Evolutionary conservation across 1,140 invertebrate species (phyloP), one percentile per base, ranked within the genome.

Genomic region (Trichonephila clavata): DNA sequence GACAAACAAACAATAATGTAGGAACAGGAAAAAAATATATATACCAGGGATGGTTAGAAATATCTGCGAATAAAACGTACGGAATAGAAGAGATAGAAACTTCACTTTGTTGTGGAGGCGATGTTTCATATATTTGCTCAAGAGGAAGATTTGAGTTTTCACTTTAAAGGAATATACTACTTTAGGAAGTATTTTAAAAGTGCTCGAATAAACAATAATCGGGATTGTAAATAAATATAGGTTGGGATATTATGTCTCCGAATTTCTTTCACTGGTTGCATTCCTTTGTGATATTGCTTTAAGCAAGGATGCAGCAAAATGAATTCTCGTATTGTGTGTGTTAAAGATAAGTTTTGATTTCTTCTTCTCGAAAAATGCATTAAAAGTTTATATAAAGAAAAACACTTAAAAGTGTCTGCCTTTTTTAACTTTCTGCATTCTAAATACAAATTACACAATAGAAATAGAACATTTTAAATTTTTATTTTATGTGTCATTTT

Each of bases 61-160:
- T 77, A 77, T 18, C 71, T 77, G 27, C 71, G 14, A 39, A 77
- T 77, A 39, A 77, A 77, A 39, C 32, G 27, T 77, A 77, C 32
- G 71, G 27, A 39, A 32, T 32, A 27, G 18, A 5, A 39, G 50
- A 50, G 50, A 50, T 50, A 50, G 32, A 77, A 77, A 32, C 71
- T 77, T 39, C 71, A 77, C 71, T 77, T 77, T 16, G 24, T 77
- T 39, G 71, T 32, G 27, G 39, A 32, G 18, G 18, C 14, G 27
- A 77, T 77, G 71, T 77, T 77, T 39, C 24, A 32, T 77, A 14
- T 77, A 77, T 77, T 77, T 77, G 71, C 27, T 77, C 14, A 32
- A 77, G 27, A 77, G 71, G 71, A 77, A 77, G 27, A 77, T 39
- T 39, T 77, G 27, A 39, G 32, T 27, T 77, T 77, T 77, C 71